Conservation (phyloP, 2,113 vertebrate genomes). For the Haemorhous mexicanus region DNA sequence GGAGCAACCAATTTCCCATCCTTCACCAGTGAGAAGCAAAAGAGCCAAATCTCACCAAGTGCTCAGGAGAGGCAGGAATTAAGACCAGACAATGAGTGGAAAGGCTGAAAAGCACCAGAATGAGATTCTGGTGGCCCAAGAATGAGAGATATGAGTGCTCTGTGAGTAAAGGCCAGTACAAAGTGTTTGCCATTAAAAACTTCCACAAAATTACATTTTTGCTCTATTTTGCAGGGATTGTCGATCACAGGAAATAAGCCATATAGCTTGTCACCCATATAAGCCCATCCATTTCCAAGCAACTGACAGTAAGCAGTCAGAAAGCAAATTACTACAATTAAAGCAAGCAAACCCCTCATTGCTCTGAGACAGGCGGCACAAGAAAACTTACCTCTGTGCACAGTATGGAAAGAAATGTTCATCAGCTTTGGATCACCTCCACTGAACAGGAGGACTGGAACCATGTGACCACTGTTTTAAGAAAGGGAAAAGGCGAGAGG, state of each 20-base stretch:
- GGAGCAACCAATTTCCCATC: not conserved
- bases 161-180: not conserved
- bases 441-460: not conserved
- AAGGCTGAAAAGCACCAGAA: not conserved
- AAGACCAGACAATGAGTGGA: not conserved
- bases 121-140: not conserved
- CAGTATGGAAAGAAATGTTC: not conserved
- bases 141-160: not conserved
- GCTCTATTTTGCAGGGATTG: not conserved
- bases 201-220: not conserved
- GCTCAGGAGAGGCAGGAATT: not conserved
- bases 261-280: not conserved
- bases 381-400: conserved; percentile 26
- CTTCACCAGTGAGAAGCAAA: rapidly evolving
- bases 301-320: not conserved
- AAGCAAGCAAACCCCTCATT: not conserved
- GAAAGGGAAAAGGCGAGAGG: not conserved
- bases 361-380: not conserved
- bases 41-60: not conserved
- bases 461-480: not conserved
- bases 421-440: not conserved
- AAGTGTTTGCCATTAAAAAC: not conserved
- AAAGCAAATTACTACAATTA: not conserved
- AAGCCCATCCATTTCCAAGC: not conserved
- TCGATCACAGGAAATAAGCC: not conserved